phyloP scores from a whole-genome alignment of 1,140 invertebrate genomes.

The Platorchestia sp. region DNA sequence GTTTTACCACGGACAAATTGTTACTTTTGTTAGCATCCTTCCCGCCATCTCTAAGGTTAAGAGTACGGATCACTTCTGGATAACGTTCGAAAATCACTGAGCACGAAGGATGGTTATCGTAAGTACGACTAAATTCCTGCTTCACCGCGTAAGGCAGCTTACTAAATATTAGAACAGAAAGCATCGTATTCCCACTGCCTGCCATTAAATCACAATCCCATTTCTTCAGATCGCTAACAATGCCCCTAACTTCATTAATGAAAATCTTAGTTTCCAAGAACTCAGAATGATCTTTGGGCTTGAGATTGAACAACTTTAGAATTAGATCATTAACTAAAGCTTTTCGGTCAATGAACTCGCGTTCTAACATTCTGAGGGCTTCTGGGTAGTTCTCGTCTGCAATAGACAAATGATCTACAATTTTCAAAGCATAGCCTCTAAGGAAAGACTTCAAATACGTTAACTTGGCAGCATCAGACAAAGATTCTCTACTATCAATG shows the following conservation, averaged over 20 bases:
- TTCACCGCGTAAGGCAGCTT: background rate
- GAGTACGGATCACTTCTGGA: background rate
- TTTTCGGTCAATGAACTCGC: background rate
- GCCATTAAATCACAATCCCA: background rate
- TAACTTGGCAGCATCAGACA: background rate
- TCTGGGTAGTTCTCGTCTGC: background rate
- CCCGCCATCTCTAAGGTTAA: background rate
- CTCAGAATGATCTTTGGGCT: background rate
- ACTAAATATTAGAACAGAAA: background rate
- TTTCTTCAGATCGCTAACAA: too few relatives aligned
- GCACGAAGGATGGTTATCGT: background rate
- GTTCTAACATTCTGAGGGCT: background rate
- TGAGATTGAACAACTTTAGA: background rate
- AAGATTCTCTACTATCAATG: background rate
- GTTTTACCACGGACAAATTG: background rate
- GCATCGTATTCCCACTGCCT: background rate
- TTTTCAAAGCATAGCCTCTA: background rate
- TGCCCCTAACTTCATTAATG: background rate
- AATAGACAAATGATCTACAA: background rate
- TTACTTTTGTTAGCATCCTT: background rate
- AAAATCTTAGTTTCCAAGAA: background rate
- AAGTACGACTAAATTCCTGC: background rate
- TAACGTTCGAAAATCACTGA: background rate
- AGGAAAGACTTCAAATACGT: background rate
- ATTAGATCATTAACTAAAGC: background rate